Conservation (phyloP, 2,797 vertebrate species). For the Gallirallus australis region DNA sequence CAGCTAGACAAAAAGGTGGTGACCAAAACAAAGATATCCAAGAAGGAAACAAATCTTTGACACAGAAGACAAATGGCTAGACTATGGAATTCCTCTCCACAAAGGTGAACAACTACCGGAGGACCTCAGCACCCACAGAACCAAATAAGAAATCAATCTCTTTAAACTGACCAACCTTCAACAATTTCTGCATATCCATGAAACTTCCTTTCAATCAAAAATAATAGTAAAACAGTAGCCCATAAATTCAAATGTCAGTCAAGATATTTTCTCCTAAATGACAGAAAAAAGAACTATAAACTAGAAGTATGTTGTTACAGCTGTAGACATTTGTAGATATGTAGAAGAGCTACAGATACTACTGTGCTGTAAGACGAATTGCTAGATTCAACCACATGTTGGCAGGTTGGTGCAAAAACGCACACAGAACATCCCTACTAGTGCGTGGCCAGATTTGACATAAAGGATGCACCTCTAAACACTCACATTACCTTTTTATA, state of each 20-base stretch:
- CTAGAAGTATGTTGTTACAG: background rate
- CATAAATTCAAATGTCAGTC: accelerated
- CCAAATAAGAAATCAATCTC: background rate
- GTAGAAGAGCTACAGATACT: background rate
- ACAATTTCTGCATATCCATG: background rate
- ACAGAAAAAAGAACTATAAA: background rate
- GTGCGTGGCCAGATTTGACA: background rate
- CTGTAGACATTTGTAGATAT: background rate
- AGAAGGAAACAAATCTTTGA: background rate
- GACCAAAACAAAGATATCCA: background rate
- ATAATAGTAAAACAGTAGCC: background rate
- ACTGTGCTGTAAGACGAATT: background rate
- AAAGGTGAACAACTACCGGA: background rate
- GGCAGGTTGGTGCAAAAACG: background rate
- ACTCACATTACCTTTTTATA: background rate
- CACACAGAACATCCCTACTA: background rate
- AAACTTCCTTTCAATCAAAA: background rate
- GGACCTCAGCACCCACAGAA: background rate
- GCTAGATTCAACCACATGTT: background rate
- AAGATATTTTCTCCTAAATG: background rate
- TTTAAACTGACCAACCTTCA: background rate
- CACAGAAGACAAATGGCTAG: background rate
- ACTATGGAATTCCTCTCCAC: background rate
- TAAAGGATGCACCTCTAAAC: background rate
- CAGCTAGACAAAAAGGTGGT: background rate